Evolutionary conservation across 2,888 invertebrate species (phyloP).

Genomic region (Drosophila kambysellisi): DNA sequence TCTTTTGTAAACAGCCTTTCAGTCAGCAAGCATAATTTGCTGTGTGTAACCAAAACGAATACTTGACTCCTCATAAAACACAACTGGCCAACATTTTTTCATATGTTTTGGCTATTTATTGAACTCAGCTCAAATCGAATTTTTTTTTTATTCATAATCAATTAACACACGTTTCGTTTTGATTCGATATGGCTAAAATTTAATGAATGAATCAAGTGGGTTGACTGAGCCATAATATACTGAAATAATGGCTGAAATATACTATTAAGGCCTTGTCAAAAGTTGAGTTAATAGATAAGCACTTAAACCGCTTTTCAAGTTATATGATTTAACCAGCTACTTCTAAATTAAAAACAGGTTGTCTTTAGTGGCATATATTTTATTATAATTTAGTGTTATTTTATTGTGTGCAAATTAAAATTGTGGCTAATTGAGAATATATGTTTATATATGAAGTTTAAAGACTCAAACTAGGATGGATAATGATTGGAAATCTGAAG

Average conservation of each 20-base stretch:
- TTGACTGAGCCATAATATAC: not conserved
- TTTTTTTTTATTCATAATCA: constrained; percentile 49
- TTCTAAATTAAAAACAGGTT: constrained; percentile 5
- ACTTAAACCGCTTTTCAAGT: not conserved
- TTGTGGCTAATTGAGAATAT: not conserved
- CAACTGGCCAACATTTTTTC: constrained; percentile 4
- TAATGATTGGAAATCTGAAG: not conserved
- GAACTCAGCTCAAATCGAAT: constrained; percentile 43
- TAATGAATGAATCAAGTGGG: constrained; percentile 14
- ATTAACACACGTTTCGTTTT: constrained; percentile 63
- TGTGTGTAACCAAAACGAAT: constrained; percentile 33
- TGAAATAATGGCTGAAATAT: not conserved
- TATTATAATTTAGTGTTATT: not conserved
- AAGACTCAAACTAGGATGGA: not conserved
- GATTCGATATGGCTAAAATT: constrained; percentile 47
- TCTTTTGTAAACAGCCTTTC: constrained; percentile 43
- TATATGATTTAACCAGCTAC: not conserved
- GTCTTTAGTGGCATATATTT: not conserved
- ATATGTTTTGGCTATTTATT: not conserved
- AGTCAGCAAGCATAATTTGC: constrained; percentile 69
- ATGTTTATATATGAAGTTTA: not conserved
- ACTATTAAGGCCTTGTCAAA: constrained; percentile 15
- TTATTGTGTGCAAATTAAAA: not conserved
- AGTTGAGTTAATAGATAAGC: constrained; percentile 15
- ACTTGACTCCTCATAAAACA: constrained; percentile 21